These are phyloP conservation scores for Brachypalpus laphriformis DNA, from an alignment of 2,888 invertebrate species.

Conservation along the genomic window DNA sequence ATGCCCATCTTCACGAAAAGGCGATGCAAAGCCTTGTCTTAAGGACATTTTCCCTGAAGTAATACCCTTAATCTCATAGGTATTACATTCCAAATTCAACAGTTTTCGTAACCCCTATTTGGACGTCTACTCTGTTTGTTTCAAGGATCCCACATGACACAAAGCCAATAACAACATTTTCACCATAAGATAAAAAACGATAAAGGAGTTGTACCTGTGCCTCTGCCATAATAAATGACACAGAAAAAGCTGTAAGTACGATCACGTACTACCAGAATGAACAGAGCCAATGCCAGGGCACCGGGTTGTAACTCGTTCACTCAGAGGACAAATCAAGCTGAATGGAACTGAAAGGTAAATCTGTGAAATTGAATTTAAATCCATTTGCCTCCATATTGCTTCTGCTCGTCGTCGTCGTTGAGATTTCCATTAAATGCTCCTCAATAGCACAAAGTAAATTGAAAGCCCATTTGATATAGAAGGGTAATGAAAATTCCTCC, in stretches of 20 bases:
- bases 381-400: slow-evolving; percentile 47
- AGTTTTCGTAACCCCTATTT: not conserved
- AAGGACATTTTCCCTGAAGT: too few species aligned
- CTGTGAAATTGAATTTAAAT: slow-evolving; percentile 73
- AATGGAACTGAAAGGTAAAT: slow-evolving; percentile 64
- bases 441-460: slow-evolving; percentile 57
- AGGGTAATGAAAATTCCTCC: slow-evolving; percentile 30
- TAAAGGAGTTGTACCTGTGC: not conserved
- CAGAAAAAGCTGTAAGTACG: slow-evolving; percentile 11
- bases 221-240: not conserved
- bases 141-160: not conserved
- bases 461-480: slow-evolving; percentile 58
- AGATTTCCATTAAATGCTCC: not conserved
- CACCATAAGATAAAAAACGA: not conserved
- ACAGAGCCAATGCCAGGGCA: slow-evolving; percentile 47
- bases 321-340: slow-evolving; percentile 26
- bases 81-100: not conserved
- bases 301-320: slow-evolving; percentile 52
- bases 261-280: slow-evolving; percentile 24
- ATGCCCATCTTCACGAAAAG: too few species aligned
- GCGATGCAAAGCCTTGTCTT: too few species aligned
- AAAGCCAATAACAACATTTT: not conserved
- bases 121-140: not conserved
- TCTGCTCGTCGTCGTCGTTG: not conserved
- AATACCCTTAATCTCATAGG: too few species aligned